A percentile compares a stretch with the other conserved stretches of the same genome.
Evolutionary conservation across 2,888 invertebrate species (phyloP).

Genomic region (Agriopis leucophaearia): DNA sequence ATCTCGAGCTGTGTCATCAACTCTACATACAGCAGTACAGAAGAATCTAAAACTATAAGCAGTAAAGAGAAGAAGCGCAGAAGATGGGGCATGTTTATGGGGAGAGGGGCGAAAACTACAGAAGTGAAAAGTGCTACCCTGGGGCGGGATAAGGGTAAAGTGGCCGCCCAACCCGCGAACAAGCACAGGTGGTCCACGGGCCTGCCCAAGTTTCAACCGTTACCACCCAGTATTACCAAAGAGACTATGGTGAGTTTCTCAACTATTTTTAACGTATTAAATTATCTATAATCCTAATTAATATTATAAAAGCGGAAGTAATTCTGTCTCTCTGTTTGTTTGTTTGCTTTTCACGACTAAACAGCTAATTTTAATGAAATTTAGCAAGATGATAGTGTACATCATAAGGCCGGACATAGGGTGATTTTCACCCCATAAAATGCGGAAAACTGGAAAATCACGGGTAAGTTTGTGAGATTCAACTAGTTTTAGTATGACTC

Average conservation of each 20-base stretch:
- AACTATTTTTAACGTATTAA: not conserved
- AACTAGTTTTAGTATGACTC: not conserved
- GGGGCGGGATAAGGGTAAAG: slow-evolving; percentile 88
- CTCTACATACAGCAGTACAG: slow-evolving; percentile 67
- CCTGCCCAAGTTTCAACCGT: slow-evolving; percentile 89
- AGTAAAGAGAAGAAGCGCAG: slow-evolving; percentile 88
- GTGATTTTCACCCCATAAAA: too few species aligned
- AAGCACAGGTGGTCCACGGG: slow-evolving; percentile 91
- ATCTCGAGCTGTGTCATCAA: slow-evolving; percentile 65
- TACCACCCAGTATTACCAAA: slow-evolving; percentile 92
- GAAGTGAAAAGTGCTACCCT: slow-evolving; percentile 89
- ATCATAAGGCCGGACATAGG: too few species aligned
- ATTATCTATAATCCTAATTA: too few species aligned
- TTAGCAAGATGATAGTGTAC: too few species aligned
- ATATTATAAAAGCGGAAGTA: too few species aligned
- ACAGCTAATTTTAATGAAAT: too few species aligned
- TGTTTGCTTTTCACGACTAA: too few species aligned
- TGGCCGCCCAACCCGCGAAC: slow-evolving; percentile 73
- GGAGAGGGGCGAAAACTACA: slow-evolving; percentile 86
- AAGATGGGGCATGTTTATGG: slow-evolving; percentile 90
- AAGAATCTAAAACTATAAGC: slow-evolving; percentile 60
- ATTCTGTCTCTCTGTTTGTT: too few species aligned
- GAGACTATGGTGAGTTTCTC: slow-evolving; percentile 89
- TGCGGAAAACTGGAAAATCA: too few species aligned
- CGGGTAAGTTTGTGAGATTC: too few species aligned